Conservation (phyloP, 2,113 vertebrate genomes). For the Phylloscopus trochiloides region DNA sequence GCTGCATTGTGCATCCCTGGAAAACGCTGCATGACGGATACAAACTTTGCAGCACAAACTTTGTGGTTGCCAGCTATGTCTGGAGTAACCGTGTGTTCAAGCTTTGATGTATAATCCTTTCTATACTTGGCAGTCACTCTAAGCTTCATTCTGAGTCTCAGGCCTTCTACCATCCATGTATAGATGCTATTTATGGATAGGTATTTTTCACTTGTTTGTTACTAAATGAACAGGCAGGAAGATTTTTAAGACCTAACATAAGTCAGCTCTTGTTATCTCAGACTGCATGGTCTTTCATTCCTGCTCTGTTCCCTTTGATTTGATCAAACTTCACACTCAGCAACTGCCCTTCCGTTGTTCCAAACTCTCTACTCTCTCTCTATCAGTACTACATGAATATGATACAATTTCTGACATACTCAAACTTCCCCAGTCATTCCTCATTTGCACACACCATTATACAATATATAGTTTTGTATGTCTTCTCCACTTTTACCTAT, state of each 20-base stretch:
- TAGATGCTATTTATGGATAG: not conserved
- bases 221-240: not conserved
- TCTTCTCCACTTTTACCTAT: not conserved
- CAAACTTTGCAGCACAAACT: not conserved
- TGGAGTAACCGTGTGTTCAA: not conserved
- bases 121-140: conserved; percentile 40
- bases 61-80: not conserved
- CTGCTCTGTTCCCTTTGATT: not conserved
- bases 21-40: not conserved
- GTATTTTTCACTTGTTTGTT: not conserved
- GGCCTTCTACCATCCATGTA: not conserved
- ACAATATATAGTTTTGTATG: not conserved
- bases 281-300: not conserved
- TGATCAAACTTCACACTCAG: not conserved
- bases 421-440: not conserved
- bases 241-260: not conserved
- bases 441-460: not conserved
- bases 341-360: not conserved
- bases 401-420: not conserved
- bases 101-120: conserved; percentile 30
- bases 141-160: not conserved
- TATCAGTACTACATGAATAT: not conserved
- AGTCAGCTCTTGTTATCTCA: not conserved
- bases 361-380: not conserved
- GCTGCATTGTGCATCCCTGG: not conserved